Base-by-base conservation (phyloP, 2,888 invertebrate species). In the Steinernema hermaphroditum region DNA sequence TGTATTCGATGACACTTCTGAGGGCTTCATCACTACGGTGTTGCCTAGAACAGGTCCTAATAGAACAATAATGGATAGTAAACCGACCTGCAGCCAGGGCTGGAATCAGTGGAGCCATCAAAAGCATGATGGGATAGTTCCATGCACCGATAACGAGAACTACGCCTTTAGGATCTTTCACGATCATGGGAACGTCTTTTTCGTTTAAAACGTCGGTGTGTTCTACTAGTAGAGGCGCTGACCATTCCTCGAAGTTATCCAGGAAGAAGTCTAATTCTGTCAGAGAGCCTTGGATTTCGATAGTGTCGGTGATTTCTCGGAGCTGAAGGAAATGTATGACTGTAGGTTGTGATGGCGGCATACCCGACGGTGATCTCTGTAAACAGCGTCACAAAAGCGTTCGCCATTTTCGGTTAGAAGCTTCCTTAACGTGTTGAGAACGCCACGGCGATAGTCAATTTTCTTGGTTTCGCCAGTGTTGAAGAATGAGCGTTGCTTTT, bases 81-180 rank as follows among this genome's bases (percentile, higher is more conserved):
- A 4, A 29, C 50, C 14, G 70, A 74, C 78, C 83, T 0, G 84
- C 83, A 22, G 83, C 83, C 1, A 85, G n/a, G 8, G 81, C 80
- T 27, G 81, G 79, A 41, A 83, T 75, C 71, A 85, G 46, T 6
- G 85, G 85, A 12, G 79, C 72, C 14, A 84, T 71, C 57, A 84
- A 70, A 78, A 82, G 81, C 14, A 76, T 54, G 29, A 96, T 86
- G 0, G 96, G 96, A 89, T 96, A 96, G 89, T 96, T 97, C 96
- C 96, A 96, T 0, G 96, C 93, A 0, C 94, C 94, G 76, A 90
- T 87, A 34, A 90, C 84, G 6, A 97, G 90, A 2, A 92, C n/a
- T n/a, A n/a, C n/a, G n/a, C 96, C 96, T 86, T 91, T 93, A 0
- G 97, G 96, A 83, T n/a, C n/a, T n/a, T n/a, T n/a, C n/a, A 97